Percentiles rank a stretch among this genome's conserved stretches.
Conservation (phyloP, 2,797 vertebrate species). For the Etheostoma perlongum region DNA sequence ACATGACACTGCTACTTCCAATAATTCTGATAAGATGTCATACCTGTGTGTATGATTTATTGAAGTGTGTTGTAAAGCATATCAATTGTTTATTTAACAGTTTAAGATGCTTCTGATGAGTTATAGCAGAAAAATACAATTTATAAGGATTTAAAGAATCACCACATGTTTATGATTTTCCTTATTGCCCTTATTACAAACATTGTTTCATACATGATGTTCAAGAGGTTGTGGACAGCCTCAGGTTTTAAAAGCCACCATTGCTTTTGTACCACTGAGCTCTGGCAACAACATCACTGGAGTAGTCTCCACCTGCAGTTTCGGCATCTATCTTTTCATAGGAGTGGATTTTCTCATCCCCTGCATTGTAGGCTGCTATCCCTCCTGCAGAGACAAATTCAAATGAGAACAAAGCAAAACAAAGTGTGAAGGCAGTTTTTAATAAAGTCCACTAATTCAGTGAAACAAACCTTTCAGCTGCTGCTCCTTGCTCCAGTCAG, state of each 20-base stretch:
- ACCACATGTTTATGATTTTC: no score
- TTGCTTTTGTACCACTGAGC: constrained; percentile 30
- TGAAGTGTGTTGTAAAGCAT: no score
- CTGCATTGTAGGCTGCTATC: constrained; percentile 41
- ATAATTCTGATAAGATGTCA: not conserved
- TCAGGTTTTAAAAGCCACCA: constrained; percentile 4
- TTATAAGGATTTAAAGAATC: no score
- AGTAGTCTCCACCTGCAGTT: constrained; percentile 24
- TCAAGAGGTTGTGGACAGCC: not conserved
- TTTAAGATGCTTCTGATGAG: no score
- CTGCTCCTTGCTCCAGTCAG: not conserved
- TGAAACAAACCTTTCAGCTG: constrained; percentile 47
- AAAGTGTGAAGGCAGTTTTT: not conserved
- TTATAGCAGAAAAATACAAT: not conserved
- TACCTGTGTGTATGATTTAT: no score
- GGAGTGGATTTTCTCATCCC: not conserved
- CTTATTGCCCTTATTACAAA: no score
- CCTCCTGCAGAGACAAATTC: constrained; percentile 32
- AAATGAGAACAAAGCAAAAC: constrained; percentile 3
- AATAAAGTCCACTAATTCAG: not conserved
- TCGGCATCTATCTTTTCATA: constrained; percentile 1
- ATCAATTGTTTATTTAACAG: no score
- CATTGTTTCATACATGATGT: not conserved
- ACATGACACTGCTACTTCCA: not conserved
- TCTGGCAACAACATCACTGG: constrained; percentile 40